Base-by-base conservation (phyloP, 2,113 vertebrate species). In the Falcunculus frontatus region DNA sequence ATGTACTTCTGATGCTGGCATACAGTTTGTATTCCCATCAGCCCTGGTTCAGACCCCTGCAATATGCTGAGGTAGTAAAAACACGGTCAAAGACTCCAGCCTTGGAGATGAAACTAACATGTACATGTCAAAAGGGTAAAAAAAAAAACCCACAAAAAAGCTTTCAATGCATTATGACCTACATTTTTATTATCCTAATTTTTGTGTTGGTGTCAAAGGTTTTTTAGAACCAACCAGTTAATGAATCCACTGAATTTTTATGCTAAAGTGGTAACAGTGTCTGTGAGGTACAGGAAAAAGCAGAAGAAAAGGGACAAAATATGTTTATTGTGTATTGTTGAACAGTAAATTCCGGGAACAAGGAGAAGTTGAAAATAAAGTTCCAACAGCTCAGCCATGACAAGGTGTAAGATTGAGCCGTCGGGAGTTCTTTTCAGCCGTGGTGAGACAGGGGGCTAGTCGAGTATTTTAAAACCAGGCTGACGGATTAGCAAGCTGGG, bases 21-120 rank as follows among this genome's bases (percentile, higher is more conserved):
- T 6, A 25, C 9, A 7, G n/a, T 15, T 64, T 0, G 0, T 21
- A 16, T 50, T 75, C 65, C 29, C 20, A 72, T 25, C 4, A 3
- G 42, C 29, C 27, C 39, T 23, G 6, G 7, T 53, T 81, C 56
- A 86, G 42, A 64, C 5, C 14, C 27, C 13, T 3, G 4, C 9
- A 63, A 44, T 5, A 47, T 9, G 6, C 25, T 81, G 52, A 77
- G 73, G 39, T 5, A 41, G 12, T n/a, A 49, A 88, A 92, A 63
- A 15, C 8, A 16, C 0, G 4, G 10, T 14, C 21, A 50, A 19
- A n/a, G 8, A 16, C 21, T 35, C 81, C 49, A 41, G 25, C 35
- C 52, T 32, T 60, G n/a, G 52, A 50, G n/a, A 62, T 72, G 35
- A 78, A 86, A 65, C 9, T 39, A 83, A 35, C 16, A 52, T 3